Base-by-base conservation (phyloP, 2,888 invertebrate genomes). In the Chymomyza procnemis region DNA sequence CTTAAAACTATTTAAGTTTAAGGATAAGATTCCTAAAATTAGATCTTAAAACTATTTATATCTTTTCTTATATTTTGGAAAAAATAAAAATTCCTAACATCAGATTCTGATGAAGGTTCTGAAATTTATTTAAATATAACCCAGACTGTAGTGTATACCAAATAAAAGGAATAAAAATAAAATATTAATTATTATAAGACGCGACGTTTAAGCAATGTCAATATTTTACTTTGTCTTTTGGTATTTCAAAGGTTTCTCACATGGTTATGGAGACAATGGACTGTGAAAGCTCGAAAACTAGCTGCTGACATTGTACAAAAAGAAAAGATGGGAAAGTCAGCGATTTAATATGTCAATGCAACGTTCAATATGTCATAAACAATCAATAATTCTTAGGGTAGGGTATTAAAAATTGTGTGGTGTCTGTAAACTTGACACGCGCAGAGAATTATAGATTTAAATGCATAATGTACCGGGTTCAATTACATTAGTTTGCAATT, bases 191-290 rank as follows among this genome's bases (percentile, higher is more conserved):
- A 68, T 62, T 57, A 71, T 71, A 61, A 64, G 34, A 61, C 67
- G 57, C 50, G 61, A 57, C 54, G 55, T 41, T 12, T 34, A 34
- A 34, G 60, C 88, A 88, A 89, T 88, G 88, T 86, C 86, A 89
- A 87, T 75, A 85, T 77, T 76, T 84, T 61, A 64, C 62, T 66
- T 66, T 55, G 16, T 57, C 22, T 76, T 50, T 50, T 18, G 30
- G 70, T 54, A 76, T 85, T 80, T 88, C 54, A 86, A 83, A 72
- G 88, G 88, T 67, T 88, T 88, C 88, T 64, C 26, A 71, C 19
- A 22, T 55, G 55, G 55, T 26, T 55, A 18, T 50, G 57, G 34
- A 9, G 30, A 30, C 18, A 3, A 16, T 26, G 4, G 9, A 30
- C 18, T 4, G 6, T 26, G 4, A 3, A 34, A 34, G 18, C 30